Evolutionary conservation across 2,113 vertebrate genomes (phyloP), one percentile per base, ranked within the genome.

Genomic region (Rhombomys opimus): DNA sequence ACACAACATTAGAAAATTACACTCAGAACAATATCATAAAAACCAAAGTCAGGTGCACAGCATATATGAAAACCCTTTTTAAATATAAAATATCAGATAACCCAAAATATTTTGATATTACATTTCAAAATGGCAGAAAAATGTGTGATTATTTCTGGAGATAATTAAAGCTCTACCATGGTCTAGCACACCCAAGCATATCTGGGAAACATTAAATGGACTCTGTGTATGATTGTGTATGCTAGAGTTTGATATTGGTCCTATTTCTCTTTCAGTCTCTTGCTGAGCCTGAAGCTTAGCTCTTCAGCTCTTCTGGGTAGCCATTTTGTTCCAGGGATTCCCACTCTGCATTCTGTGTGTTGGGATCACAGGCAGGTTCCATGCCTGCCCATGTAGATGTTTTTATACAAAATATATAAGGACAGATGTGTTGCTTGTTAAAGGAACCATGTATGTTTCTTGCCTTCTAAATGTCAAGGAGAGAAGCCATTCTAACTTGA

Each of bases 61-160:
- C 17, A 94, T 46, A 84, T 90, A n/a, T 92, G 23, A 89, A 95
- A 96, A 68, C 63, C 17, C 38, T 76, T 10, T 78, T 81, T 93
- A 35, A 76, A n/a, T 9, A 4, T 87, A 87, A 93, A 46, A 82
- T 81, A 92, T 67, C 15, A 73, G 13, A 78, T 18, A 17, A 73
- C 27, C 54, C 52, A 35, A 86, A 77, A 20, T 2, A 54, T 59
- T 85, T 70, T 91, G 2, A 65, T 89, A 57, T 80, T 78, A 65
- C 5, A 54, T 57, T 3, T 46, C 70, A 63, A 81, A n/a, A 95
- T 59, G 57, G 1, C n/a, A 65, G 78, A 91, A 94, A 96, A 67
- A 2, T 63, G 32, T 85, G 41, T 54, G 50, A 46, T 70, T 52
- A 57, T 93, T 94, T 93, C 54, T 81, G 46, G 23, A 80, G 65